Conservation (phyloP, 2,888 invertebrate genomes). For the Tetrapedia diversipes region DNA sequence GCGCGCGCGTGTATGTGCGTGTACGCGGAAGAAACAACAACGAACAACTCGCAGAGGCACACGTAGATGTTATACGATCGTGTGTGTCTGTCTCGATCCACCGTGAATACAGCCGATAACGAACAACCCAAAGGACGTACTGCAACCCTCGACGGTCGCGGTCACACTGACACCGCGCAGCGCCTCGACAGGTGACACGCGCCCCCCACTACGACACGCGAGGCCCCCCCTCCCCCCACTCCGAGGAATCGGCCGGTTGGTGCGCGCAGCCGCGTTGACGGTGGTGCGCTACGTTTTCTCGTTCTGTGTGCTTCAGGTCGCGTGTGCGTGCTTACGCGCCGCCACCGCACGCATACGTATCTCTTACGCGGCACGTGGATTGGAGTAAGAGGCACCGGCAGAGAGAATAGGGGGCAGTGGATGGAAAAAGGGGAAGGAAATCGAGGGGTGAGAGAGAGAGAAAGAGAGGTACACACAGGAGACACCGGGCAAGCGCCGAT, state of each 20-base stretch:
- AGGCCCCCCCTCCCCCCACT: background rate
- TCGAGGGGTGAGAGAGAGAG: constrained; percentile 31
- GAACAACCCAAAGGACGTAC: constrained; percentile 3
- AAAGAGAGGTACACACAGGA: constrained; percentile 35
- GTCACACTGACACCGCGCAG: constrained; percentile 66
- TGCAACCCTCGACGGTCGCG: constrained; percentile 66
- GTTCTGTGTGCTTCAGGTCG: background rate
- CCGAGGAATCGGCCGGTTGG: constrained; percentile 7
- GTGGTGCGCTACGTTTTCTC: constrained; percentile 9
- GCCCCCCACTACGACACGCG: constrained; percentile 18
- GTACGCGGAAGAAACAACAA: background rate
- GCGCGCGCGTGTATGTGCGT: background rate
- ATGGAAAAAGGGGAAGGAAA: constrained; percentile 39
- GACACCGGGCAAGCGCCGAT: constrained; percentile 65
- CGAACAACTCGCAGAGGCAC: background rate
- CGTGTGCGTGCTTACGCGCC: constrained; percentile 41
- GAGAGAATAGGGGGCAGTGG: constrained; percentile 42
- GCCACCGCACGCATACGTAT: constrained; percentile 20
- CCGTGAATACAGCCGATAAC: background rate
- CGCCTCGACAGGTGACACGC: constrained; percentile 66
- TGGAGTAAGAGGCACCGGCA: constrained; percentile 30
- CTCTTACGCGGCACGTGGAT: constrained; percentile 49
- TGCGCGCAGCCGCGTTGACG: constrained; percentile 40
- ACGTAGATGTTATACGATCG: background rate
- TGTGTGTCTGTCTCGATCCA: constrained; percentile 8